Conservation (phyloP, 2,888 invertebrate species). For the Seira ritae region DNA sequence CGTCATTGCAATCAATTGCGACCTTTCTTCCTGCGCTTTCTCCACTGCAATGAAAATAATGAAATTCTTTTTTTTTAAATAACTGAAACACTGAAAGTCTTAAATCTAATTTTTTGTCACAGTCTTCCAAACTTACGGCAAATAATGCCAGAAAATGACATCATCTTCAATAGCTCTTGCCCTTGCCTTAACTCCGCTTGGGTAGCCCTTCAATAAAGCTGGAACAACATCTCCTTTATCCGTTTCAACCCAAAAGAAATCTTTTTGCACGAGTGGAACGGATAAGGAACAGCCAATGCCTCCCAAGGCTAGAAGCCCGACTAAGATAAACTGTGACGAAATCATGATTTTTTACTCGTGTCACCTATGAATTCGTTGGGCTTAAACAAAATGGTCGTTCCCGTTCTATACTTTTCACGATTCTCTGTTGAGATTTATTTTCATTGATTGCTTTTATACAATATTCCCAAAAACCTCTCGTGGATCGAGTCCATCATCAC, state of each 20-base stretch:
- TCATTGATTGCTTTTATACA: background rate
- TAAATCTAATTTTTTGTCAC: too few relatives aligned
- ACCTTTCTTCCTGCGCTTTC: constrained; percentile 24
- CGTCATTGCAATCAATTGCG: constrained; percentile 28
- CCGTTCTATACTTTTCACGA: background rate
- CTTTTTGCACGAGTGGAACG: constrained; percentile 21
- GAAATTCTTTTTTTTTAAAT: background rate
- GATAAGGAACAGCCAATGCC: background rate
- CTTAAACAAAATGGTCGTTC: background rate
- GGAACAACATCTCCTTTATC: constrained; percentile 66
- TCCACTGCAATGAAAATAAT: constrained; percentile 34
- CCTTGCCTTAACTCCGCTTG: constrained; percentile 5
- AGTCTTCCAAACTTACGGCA: constrained; percentile 67
- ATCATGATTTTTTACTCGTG: constrained; percentile 28
- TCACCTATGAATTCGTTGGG: constrained; percentile 20
- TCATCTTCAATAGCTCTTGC: constrained; percentile 63
- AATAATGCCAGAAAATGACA: constrained; percentile 68
- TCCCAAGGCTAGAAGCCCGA: constrained; percentile 38
- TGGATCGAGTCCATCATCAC: too few relatives aligned
- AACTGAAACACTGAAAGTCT: too few relatives aligned
- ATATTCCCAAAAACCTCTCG: background rate
- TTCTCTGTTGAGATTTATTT: background rate
- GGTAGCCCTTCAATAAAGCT: constrained; percentile 67
- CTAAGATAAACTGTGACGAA: constrained; percentile 28
- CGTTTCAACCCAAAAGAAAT: constrained; percentile 67